These are phyloP conservation scores for Syrrhaptes paradoxus DNA, from an alignment of 2,113 vertebrate genomes.

Conservation along the genomic window DNA sequence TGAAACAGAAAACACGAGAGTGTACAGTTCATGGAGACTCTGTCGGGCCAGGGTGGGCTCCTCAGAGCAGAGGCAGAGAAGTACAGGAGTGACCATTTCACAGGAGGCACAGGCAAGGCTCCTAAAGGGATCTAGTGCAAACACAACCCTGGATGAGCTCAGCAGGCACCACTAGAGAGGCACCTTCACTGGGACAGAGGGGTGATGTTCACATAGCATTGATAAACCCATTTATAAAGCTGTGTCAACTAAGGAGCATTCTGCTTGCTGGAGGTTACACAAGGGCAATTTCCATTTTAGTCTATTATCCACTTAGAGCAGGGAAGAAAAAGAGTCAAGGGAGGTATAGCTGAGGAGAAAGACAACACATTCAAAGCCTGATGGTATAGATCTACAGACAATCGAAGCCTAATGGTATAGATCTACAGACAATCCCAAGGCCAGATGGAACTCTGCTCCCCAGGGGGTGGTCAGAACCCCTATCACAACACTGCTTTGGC, in stretches of 20 bases:
- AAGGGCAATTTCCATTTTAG: neutral
- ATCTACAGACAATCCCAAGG: neutral
- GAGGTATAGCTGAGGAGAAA: neutral
- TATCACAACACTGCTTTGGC: neutral
- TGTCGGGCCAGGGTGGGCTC: neutral
- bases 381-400: neutral
- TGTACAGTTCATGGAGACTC: rapidly evolving
- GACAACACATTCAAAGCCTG: neutral
- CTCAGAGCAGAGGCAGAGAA: neutral
- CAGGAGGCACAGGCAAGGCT: neutral
- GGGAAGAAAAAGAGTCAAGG: neutral
- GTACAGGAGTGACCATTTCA: neutral
- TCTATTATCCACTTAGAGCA: neutral
- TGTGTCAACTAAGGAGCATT: neutral
- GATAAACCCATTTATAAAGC: neutral
- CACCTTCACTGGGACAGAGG: rapidly evolving
- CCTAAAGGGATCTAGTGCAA: neutral
- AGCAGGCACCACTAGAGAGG: neutral
- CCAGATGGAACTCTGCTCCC: neutral
- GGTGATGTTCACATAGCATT: neutral
- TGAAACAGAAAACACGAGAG: neutral
- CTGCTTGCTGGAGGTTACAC: neutral
- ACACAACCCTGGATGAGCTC: neutral
- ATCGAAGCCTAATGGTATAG: neutral
- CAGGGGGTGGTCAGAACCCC: neutral